Conservation (phyloP, 2,113 vertebrate genomes). For the Percina caprodes region DNA sequence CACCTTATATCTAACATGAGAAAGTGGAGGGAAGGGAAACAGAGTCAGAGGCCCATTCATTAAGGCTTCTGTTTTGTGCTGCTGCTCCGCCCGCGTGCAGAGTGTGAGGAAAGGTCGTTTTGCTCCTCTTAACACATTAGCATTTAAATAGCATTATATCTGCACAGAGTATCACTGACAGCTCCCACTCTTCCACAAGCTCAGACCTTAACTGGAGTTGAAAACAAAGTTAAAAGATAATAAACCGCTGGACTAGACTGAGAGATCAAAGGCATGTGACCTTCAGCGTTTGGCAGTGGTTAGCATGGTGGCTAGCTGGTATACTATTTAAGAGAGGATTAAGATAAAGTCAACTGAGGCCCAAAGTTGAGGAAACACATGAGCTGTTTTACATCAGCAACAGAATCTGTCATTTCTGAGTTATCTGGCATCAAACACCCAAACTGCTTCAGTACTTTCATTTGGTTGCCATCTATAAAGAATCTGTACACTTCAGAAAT, state of each 20-base stretch:
- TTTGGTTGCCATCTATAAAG: background rate
- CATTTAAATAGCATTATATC: constrained; percentile 84
- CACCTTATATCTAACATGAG: constrained; percentile 38
- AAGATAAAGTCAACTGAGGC: constrained; percentile 12
- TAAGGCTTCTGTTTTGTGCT: constrained; percentile 59
- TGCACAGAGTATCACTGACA: constrained; percentile 73
- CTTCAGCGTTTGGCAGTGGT: constrained; percentile 68
- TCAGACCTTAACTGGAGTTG: constrained; percentile 66
- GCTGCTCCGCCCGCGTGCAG: constrained; percentile 33
- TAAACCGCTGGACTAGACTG: constrained; percentile 61
- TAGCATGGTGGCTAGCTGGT: constrained; percentile 18
- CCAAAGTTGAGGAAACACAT: constrained; percentile 1
- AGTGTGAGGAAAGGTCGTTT: constrained; percentile 77
- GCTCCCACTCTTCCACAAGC: constrained; percentile 63
- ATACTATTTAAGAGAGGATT: constrained; percentile 30
- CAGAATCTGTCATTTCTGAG: constrained; percentile 2
- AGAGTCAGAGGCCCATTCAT: constrained; percentile 66
- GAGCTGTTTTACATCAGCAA: constrained; percentile 14
- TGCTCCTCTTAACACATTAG: constrained; percentile 81
- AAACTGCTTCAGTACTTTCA: background rate
- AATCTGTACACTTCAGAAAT: background rate
- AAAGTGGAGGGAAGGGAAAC: constrained; percentile 25
- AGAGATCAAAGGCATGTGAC: constrained; percentile 58
- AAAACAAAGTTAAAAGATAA: constrained; percentile 81
- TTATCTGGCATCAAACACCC: background rate